phyloP scores from a whole-genome alignment of 35 echinoderm and acorn worm species.

The Acanthaster planci region DNA sequence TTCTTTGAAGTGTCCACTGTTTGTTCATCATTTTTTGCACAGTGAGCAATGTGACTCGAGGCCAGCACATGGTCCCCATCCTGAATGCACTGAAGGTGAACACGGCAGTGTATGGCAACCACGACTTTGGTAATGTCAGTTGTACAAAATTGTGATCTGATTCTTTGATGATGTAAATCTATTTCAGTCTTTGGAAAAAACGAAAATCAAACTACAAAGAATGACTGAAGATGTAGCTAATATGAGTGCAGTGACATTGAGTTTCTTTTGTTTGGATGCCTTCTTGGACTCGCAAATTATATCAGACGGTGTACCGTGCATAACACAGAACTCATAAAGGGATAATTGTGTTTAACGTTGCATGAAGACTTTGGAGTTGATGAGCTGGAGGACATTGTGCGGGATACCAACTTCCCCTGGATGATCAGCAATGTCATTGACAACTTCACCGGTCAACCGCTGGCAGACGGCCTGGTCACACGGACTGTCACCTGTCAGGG shows the following conservation, averaged over 20 bases:
- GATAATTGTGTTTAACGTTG: neutral
- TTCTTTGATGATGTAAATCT: no score
- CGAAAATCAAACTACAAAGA: no score
- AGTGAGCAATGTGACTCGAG: constrained; percentile 75
- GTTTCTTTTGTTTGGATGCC: no score
- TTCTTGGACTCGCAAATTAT: no score
- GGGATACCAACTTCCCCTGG: constrained; percentile 79
- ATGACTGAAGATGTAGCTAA: no score
- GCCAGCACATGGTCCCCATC: constrained; percentile 71
- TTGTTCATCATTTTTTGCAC: neutral
- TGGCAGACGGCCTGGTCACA: constrained; percentile 78
- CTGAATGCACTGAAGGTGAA: constrained; percentile 76
- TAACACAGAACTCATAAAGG: no score
- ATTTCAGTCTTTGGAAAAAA: no score
- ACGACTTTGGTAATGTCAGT: constrained; percentile 86
- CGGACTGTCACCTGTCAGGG: constrained; percentile 52
- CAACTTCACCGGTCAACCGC: constrained; percentile 62
- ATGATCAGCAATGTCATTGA: constrained; percentile 84
- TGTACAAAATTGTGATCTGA: no score
- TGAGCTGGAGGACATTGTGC: constrained; percentile 72
- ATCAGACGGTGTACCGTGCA: no score
- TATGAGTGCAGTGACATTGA: no score
- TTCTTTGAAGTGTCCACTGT: no score
- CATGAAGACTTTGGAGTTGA: constrained; percentile 76
- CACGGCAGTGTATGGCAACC: constrained; percentile 84